Percentiles rank a stretch among this genome's conserved stretches.
Conservation (phyloP, 1,140 invertebrate genomes). For the Drosophila grimshawi region DNA sequence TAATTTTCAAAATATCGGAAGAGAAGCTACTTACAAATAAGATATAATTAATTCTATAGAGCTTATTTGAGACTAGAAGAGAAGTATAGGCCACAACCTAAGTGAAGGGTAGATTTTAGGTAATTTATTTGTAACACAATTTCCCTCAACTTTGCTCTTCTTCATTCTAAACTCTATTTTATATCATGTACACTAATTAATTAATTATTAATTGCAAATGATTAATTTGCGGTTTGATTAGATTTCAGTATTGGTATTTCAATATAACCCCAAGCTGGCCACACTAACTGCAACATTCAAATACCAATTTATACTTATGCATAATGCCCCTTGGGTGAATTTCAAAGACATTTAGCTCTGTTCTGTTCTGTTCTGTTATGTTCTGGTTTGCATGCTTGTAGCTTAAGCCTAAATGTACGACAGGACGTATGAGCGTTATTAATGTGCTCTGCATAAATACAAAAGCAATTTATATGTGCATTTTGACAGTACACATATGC, state of each 20-base stretch:
- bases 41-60: too few species aligned
- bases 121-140: too few species aligned
- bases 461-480: conserved; percentile 74
- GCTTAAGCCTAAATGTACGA: conserved; percentile 43
- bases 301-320: conserved; percentile 5
- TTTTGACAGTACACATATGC: conserved; percentile 66
- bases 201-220: too few species aligned
- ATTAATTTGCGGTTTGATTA: too few species aligned
- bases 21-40: too few species aligned
- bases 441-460: conserved; percentile 70
- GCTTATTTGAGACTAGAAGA: too few species aligned
- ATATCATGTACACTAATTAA: too few species aligned
- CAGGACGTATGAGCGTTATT: conserved; percentile 74
- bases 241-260: neutral
- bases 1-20: too few species aligned
- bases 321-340: neutral
- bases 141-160: too few species aligned
- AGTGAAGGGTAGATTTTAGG: too few species aligned
- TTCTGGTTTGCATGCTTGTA: conserved; percentile 7
- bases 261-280: neutral
- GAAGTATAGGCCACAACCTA: too few species aligned
- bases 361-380: neutral
- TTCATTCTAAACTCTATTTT: too few species aligned
- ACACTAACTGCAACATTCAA: conserved; percentile 16
- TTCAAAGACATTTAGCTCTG: conserved; percentile 1